Evolutionary conservation across 2,797 vertebrate species (phyloP).

Genomic region (Serranus cabrilla): DNA sequence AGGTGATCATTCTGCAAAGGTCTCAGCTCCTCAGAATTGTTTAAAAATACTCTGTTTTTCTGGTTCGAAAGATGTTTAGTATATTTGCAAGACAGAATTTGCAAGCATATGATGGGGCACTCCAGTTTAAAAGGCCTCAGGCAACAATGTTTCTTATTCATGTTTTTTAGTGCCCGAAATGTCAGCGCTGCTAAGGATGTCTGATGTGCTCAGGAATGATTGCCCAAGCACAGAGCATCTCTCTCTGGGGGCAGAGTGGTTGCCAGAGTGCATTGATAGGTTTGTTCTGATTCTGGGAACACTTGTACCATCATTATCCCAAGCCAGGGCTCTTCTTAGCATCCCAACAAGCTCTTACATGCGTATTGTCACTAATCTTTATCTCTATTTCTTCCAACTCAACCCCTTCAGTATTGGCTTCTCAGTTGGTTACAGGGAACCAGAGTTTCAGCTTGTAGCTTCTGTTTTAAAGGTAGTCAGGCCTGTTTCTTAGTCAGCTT

Average conservation of each 20-base stretch:
- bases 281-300: background rate
- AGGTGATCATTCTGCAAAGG: background rate
- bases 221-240: background rate
- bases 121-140: background rate
- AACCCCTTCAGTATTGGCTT: background rate
- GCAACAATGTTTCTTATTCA: slow-evolving; percentile 13
- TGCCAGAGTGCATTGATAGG: background rate
- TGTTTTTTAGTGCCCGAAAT: background rate
- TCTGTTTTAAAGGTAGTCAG: background rate
- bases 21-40: background rate
- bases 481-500: slow-evolving; percentile 9
- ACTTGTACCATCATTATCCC: background rate
- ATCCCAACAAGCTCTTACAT: background rate
- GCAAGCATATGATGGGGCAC: background rate
- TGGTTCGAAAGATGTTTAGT: background rate
- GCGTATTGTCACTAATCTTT: background rate
- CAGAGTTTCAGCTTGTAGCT: background rate
- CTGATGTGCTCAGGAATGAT: slow-evolving; percentile 1
- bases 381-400: background rate
- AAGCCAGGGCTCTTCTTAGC: background rate
- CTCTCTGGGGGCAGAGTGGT: background rate
- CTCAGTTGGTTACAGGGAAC: background rate
- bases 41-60: background rate
- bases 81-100: background rate
- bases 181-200: background rate